Conservation (phyloP, 2,888 invertebrate species). For the Philonicus albiceps region DNA sequence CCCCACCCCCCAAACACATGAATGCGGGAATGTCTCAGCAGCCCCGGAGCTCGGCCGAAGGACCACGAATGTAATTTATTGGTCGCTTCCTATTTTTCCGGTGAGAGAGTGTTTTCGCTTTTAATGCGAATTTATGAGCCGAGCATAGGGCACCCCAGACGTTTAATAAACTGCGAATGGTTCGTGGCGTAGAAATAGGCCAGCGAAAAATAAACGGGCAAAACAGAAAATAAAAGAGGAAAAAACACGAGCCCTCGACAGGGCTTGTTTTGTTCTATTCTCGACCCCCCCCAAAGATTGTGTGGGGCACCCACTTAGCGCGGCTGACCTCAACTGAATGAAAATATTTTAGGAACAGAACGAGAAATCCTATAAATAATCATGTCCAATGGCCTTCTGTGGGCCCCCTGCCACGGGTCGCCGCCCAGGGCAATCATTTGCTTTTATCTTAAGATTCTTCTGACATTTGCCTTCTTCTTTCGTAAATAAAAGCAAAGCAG, state of each 20-base stretch:
- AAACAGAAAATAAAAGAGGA: not conserved
- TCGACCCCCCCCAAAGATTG: not conserved
- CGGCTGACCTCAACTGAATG: slow-evolving; percentile 16
- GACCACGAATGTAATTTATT: slow-evolving; percentile 24
- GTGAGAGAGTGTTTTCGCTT: slow-evolving; percentile 30
- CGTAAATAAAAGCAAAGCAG: not conserved
- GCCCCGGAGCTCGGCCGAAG: slow-evolving; percentile 13
- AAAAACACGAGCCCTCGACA: not conserved
- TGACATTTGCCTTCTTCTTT: slow-evolving; percentile 1
- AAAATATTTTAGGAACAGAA: slow-evolving; percentile 2
- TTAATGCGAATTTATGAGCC: slow-evolving; percentile 32
- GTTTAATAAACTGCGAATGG: slow-evolving; percentile 11
- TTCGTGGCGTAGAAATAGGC: not conserved
- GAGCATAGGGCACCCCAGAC: not conserved
- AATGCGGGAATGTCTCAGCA: not conserved
- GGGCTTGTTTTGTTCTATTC: not conserved
- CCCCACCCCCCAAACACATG: not conserved
- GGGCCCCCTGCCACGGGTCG: not conserved
- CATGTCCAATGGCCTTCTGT: not conserved
- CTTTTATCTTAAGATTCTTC: slow-evolving; percentile 6
- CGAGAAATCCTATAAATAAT: slow-evolving; percentile 3
- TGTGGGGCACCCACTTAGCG: not conserved
- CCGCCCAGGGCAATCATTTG: slow-evolving; percentile 8
- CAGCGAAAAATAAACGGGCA: not conserved
- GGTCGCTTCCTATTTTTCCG: slow-evolving; percentile 30